Percentiles rank a stretch among this genome's conserved stretches.
These are phyloP conservation scores for Clostera curtula DNA, from an alignment of 2,888 invertebrate species.

Conservation along the genomic window DNA sequence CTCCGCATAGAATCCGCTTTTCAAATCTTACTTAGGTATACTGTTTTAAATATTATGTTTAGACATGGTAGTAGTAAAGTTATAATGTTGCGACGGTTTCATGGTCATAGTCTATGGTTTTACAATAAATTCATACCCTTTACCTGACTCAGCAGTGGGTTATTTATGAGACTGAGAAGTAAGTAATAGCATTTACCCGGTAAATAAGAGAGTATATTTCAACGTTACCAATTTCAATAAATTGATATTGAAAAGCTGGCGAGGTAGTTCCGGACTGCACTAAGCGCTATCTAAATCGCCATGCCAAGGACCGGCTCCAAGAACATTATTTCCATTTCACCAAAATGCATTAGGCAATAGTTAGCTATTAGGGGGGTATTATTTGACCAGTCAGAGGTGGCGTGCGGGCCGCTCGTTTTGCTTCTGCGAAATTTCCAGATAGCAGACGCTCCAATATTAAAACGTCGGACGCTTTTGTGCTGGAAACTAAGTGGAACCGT, in stretches of 20 bases:
- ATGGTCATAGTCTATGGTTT: too few species aligned
- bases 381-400: conserved; percentile 67
- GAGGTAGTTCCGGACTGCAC: conserved; percentile 37
- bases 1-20: too few species aligned
- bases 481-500: conserved; percentile 60
- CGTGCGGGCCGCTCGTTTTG: conserved; percentile 60
- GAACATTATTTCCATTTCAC: conserved; percentile 56
- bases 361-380: conserved; percentile 65
- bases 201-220: too few species aligned
- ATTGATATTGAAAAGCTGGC: conserved; percentile 45
- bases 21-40: too few species aligned
- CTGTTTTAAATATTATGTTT: too few species aligned
- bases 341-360: conserved; percentile 70
- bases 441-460: conserved; percentile 63
- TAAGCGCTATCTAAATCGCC: conserved; percentile 55
- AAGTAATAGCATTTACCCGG: too few species aligned
- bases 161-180: too few species aligned
- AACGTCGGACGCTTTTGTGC: conserved; percentile 68
- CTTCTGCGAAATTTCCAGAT: conserved; percentile 59
- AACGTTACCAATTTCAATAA: conserved; percentile 50
- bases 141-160: too few species aligned
- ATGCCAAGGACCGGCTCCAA: conserved; percentile 39
- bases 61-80: too few species aligned
- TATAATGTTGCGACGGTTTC: too few species aligned
- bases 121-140: too few species aligned